Evolutionary conservation across 2,797 vertebrate genomes (phyloP).

Genomic region (Enteromius unitaeniatus): DNA sequence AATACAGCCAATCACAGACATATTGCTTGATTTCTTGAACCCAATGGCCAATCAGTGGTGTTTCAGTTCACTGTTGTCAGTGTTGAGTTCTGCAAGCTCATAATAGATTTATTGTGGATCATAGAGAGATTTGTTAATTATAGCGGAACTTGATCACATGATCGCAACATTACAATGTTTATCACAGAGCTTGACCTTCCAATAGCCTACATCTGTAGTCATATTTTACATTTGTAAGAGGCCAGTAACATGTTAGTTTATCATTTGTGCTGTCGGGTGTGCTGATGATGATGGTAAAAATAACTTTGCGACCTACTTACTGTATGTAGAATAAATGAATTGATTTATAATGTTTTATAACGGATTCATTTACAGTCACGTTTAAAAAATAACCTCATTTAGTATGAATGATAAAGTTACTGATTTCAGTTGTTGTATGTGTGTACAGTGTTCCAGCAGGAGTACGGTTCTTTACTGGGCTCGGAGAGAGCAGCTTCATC

Average conservation of each 20-base stretch:
- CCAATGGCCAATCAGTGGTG: neutral
- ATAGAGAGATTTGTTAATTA: no score
- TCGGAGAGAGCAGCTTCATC: conserved; percentile 85
- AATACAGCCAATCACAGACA: neutral
- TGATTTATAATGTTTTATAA: neutral
- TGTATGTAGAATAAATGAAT: neutral
- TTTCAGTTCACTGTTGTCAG: neutral
- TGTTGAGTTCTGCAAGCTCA: no score
- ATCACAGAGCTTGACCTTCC: no score
- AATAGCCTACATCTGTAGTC: no score
- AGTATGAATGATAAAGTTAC: neutral
- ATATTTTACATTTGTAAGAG: no score
- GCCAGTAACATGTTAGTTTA: no score
- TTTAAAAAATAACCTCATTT: neutral
- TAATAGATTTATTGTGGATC: neutral
- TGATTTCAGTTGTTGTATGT: conserved; percentile 10
- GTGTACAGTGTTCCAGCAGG: conserved; percentile 81
- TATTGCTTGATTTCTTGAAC: neutral
- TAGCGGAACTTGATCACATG: no score
- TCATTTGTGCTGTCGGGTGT: no score
- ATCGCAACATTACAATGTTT: no score
- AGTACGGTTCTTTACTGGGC: conserved; percentile 83
- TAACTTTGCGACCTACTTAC: neutral
- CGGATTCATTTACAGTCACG: neutral
- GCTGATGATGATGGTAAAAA: no score